A percentile compares a stretch with the other conserved stretches of the same genome.
Conservation (phyloP, 1,140 invertebrate species). For the Solenopsis fugax region DNA sequence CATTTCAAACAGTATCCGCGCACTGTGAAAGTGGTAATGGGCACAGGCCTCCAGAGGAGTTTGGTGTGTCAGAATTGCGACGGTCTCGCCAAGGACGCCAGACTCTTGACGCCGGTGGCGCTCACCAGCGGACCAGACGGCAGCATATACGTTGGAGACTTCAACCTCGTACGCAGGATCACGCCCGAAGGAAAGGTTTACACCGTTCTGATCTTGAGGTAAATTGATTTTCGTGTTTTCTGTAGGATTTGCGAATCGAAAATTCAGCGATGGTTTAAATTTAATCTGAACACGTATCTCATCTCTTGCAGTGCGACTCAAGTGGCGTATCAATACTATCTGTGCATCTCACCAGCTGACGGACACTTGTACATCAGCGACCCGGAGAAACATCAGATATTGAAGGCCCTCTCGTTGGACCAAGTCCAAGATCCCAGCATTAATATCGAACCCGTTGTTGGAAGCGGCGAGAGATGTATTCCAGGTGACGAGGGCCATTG, state of each 20-base stretch:
- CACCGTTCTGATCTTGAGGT: slow-evolving; percentile 97
- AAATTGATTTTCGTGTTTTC: slow-evolving; percentile 84
- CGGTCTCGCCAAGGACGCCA: slow-evolving; percentile 94
- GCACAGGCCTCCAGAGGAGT: slow-evolving; percentile 94
- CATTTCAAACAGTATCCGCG: slow-evolving; percentile 97
- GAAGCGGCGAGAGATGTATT: slow-evolving; percentile 98
- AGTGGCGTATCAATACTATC: slow-evolving; percentile 97
- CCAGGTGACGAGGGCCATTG: slow-evolving; percentile 96
- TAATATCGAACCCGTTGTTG: slow-evolving; percentile 96
- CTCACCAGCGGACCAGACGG: slow-evolving; percentile 98
- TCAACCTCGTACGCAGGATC: slow-evolving; percentile 97
- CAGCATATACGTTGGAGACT: slow-evolving; percentile 98
- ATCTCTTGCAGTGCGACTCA: slow-evolving; percentile 92
- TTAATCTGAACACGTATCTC: neutral
- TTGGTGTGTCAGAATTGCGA: slow-evolving; percentile 94
- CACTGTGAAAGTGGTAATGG: slow-evolving; percentile 96
- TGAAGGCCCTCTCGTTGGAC: slow-evolving; percentile 91
- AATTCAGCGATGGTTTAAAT: neutral
- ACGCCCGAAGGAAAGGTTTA: slow-evolving; percentile 96
- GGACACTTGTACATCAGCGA: slow-evolving; percentile 98
- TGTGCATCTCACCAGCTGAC: slow-evolving; percentile 97
- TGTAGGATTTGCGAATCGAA: neutral
- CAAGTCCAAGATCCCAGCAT: slow-evolving; percentile 93
- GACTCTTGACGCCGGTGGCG: slow-evolving; percentile 96
- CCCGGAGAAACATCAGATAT: slow-evolving; percentile 95